Evolutionary conservation across 2,113 vertebrate species (phyloP).

Genomic region (Propithecus coquereli): DNA sequence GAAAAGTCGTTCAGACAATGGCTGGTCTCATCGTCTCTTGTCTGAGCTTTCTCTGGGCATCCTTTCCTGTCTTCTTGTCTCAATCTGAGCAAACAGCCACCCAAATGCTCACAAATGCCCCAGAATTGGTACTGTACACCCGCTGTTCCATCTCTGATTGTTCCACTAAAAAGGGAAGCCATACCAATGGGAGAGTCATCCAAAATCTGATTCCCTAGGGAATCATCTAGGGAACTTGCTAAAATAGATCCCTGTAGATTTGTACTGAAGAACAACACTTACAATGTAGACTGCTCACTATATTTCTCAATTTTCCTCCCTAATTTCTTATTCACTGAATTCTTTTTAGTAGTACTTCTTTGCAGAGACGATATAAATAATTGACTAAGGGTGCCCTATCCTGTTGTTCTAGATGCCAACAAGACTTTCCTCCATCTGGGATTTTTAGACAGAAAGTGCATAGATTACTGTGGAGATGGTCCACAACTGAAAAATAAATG

Average conservation of each 20-base stretch:
- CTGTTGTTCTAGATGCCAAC: background rate
- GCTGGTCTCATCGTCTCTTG: background rate
- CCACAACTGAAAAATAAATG: background rate
- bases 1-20: background rate
- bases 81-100: background rate
- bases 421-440: background rate
- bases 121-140: background rate
- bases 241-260: background rate
- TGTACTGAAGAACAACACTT: background rate
- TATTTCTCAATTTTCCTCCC: constrained; percentile 6
- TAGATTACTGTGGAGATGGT: background rate
- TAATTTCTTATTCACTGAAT: background rate
- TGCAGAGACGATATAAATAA: background rate
- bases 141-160: background rate
- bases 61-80: background rate
- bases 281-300: background rate
- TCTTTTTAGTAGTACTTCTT: background rate
- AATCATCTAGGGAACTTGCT: background rate
- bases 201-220: background rate
- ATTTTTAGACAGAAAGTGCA: background rate
- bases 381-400: background rate
- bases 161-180: background rate
- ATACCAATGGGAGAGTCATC: background rate
- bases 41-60: background rate
- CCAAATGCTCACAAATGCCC: background rate